A percentile compares a stretch with the other conserved stretches of the same genome.
These are phyloP conservation scores for Parus major DNA, from an alignment of 2,113 vertebrate species.

Conservation along the genomic window DNA sequence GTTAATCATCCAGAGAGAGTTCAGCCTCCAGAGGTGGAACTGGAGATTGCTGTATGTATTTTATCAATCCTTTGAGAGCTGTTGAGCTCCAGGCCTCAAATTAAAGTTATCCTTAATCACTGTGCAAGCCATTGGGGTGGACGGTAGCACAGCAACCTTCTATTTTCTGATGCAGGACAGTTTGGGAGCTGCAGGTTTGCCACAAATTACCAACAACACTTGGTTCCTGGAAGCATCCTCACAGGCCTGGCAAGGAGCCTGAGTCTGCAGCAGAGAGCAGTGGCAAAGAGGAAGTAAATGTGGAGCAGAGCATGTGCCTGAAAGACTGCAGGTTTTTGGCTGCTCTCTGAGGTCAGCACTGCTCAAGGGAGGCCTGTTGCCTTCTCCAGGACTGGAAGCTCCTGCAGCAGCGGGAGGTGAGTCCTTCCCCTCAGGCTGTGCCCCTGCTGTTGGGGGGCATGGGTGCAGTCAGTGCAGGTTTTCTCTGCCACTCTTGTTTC, in stretches of 20 bases:
- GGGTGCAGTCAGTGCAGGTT: neutral
- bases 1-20: constrained; percentile 16
- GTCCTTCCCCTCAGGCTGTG: neutral
- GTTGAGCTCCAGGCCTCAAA: constrained; percentile 34
- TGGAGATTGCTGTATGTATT: constrained; percentile 39
- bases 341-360: neutral
- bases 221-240: neutral
- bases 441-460: fast-evolving
- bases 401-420: neutral
- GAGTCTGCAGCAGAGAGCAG: neutral
- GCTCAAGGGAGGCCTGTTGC: neutral
- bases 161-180: neutral
- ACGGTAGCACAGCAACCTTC: neutral
- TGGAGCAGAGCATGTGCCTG: neutral
- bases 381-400: neutral
- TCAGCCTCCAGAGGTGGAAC: neutral
- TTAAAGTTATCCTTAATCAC: constrained; percentile 54
- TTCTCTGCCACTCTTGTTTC: neutral
- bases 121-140: neutral
- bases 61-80: constrained; percentile 43
- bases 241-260: neutral
- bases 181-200: constrained; percentile 4
- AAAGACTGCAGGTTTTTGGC: neutral
- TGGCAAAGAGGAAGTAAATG: neutral
- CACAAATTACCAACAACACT: neutral